phyloP scores from a whole-genome alignment of 2,797 vertebrate genomes.

The Euphonia xanthogaster region DNA sequence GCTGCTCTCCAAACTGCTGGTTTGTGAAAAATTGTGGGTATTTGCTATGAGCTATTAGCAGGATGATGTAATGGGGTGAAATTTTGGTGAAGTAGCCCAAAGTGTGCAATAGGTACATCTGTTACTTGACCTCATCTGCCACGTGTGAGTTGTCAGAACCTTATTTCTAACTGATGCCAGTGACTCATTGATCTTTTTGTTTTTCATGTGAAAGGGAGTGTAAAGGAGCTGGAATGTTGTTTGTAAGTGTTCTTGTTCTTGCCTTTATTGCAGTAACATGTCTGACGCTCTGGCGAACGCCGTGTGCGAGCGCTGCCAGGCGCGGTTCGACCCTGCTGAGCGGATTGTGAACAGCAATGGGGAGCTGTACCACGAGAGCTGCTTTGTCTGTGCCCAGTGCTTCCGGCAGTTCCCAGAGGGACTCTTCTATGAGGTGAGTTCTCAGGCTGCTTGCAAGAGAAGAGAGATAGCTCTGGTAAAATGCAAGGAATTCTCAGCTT shows the following conservation, averaged over 20 bases:
- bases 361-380: slow-evolving; percentile 77
- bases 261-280: slow-evolving; percentile 72
- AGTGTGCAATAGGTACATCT: not conserved
- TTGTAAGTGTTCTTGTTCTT: not conserved
- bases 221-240: not conserved
- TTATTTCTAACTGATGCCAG: not conserved
- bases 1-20: not conserved
- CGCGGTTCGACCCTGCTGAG: slow-evolving; percentile 70
- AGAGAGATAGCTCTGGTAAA: not conserved
- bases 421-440: slow-evolving; percentile 80
- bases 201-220: not conserved
- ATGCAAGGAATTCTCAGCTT: not conserved
- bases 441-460: not conserved
- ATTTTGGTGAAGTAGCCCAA: not conserved
- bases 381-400: slow-evolving; percentile 81
- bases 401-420: slow-evolving; percentile 79
- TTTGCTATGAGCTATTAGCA: not conserved
- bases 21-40: not conserved
- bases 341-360: slow-evolving; percentile 78
- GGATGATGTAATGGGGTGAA: not conserved
- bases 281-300: slow-evolving; percentile 76
- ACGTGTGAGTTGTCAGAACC: not conserved
- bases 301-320: slow-evolving; percentile 73
- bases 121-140: not conserved
- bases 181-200: not conserved